Percentiles rank a stretch among this genome's conserved stretches.
phyloP scores from a whole-genome alignment of 2,797 vertebrate species.

The Echeneis naucrates region DNA sequence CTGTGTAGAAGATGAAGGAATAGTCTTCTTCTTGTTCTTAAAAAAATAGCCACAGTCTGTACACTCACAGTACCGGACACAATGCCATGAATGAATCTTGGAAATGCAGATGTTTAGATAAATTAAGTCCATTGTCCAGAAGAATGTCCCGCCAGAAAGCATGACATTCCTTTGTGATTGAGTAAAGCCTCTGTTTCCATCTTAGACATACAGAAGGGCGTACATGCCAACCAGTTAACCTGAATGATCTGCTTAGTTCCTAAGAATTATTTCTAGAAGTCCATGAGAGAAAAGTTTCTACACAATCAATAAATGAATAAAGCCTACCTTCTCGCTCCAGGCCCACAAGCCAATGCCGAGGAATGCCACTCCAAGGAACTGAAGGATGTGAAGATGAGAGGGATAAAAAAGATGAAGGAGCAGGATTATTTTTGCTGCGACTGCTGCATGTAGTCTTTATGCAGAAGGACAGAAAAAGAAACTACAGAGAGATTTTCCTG shows the following conservation, averaged over 20 bases:
- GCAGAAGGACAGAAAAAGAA: constrained; percentile 42
- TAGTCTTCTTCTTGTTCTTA: neutral
- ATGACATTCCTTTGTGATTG: constrained; percentile 71
- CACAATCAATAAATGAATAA: neutral
- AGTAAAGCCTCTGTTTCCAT: constrained; percentile 49
- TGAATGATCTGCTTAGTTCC: constrained; percentile 16
- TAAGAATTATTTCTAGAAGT: constrained; percentile 17
- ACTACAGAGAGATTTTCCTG: constrained; percentile 69
- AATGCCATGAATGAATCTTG: constrained; percentile 58
- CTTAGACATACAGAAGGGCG: constrained; percentile 22
- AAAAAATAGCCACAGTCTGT: too few relatives aligned
- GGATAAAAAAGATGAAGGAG: constrained; percentile 13
- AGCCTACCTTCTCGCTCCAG: constrained; percentile 97
- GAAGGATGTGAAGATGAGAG: constrained; percentile 44
- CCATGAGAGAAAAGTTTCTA: neutral
- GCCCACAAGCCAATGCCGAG: constrained; percentile 98
- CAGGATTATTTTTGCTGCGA: constrained; percentile 47
- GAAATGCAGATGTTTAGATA: constrained; percentile 55
- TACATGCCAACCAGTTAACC: constrained; percentile 12
- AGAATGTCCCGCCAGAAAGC: constrained; percentile 61
- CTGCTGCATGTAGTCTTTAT: constrained; percentile 43
- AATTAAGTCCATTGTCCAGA: constrained; percentile 59
- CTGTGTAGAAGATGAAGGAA: neutral
- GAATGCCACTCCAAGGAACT: constrained; percentile 98
- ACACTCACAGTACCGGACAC: neutral